A percentile compares a stretch with the other conserved stretches of the same genome.
phyloP scores from a whole-genome alignment of 2,888 invertebrate species.

The Dascillus cervinus region DNA sequence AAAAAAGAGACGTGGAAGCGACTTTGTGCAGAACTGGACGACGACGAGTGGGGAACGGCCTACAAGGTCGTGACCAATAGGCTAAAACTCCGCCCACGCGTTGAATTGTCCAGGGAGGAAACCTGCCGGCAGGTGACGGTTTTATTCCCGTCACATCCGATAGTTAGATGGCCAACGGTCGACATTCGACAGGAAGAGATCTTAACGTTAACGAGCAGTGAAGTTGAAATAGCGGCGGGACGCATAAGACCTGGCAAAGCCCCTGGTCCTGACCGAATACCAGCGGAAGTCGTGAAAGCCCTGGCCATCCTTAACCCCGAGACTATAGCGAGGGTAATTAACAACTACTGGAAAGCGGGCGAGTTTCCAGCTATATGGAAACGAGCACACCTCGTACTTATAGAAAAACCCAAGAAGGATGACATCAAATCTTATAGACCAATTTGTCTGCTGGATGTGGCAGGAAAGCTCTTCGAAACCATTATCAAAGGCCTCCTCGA shows the following conservation, averaged over 20 bases:
- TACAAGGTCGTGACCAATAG: too few species aligned
- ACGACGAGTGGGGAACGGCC: too few species aligned
- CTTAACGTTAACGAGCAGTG: neutral
- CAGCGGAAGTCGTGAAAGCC: too few species aligned
- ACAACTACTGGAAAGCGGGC: neutral
- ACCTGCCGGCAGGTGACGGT: too few species aligned
- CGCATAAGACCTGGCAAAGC: neutral
- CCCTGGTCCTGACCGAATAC: neutral
- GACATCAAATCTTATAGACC: neutral
- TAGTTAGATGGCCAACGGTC: too few species aligned
- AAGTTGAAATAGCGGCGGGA: neutral
- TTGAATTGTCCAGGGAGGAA: too few species aligned
- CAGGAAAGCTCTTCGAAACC: neutral
- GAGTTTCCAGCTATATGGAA: neutral
- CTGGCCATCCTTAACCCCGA: neutral
- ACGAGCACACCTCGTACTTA: neutral
- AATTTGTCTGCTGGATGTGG: neutral
- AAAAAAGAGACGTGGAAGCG: neutral
- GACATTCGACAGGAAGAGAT: neutral
- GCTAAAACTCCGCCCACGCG: too few species aligned
- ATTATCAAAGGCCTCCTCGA: neutral
- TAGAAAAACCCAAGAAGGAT: neutral
- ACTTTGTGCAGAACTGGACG: too few species aligned
- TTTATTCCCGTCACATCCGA: too few species aligned
- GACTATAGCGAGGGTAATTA: neutral